Conservation (phyloP, 1,140 invertebrate species). For the Stenopsyche tienmushanensis region DNA sequence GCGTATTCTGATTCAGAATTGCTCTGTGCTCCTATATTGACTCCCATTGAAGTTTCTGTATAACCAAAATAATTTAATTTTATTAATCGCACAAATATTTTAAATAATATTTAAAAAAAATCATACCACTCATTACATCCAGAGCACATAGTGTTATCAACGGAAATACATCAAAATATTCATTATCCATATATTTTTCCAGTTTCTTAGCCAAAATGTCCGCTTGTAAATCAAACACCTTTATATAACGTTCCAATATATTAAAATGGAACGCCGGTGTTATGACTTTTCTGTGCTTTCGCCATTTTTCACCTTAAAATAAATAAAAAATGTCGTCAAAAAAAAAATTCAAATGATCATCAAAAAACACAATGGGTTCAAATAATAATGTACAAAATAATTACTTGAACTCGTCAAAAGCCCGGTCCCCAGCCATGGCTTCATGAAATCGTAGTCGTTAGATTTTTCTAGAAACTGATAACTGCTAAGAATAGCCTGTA, state of each 20-base stretch:
- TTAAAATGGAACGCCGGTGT: conserved; percentile 91
- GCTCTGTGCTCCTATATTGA: conserved; percentile 70
- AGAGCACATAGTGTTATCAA: conserved; percentile 72
- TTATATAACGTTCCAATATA: conserved; percentile 79
- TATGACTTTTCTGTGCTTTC: conserved; percentile 72
- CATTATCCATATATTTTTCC: conserved; percentile 43
- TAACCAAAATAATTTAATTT: no score
- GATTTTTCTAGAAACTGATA: conserved; percentile 43
- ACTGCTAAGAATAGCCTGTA: conserved; percentile 25
- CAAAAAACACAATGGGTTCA: conserved; percentile 45
- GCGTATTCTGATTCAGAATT: conserved; percentile 73
- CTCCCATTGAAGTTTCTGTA: conserved; percentile 86
- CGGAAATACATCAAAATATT: conserved; percentile 62
- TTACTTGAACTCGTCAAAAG: conserved; percentile 46
- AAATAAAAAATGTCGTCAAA: not conserved
- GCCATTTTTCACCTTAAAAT: conserved; percentile 73
- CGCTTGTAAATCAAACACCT: conserved; percentile 54
- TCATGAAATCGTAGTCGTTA: conserved; percentile 47
- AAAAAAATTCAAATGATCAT: not conserved
- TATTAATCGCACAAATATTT: conserved; percentile 61
- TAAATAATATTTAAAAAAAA: not conserved
- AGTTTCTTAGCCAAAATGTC: conserved; percentile 46
- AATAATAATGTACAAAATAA: not conserved
- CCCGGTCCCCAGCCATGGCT: conserved; percentile 50
- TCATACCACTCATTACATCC: conserved; percentile 77